Base-by-base conservation (phyloP, 2,888 invertebrate genomes). In the Plagiodera versicolora region DNA sequence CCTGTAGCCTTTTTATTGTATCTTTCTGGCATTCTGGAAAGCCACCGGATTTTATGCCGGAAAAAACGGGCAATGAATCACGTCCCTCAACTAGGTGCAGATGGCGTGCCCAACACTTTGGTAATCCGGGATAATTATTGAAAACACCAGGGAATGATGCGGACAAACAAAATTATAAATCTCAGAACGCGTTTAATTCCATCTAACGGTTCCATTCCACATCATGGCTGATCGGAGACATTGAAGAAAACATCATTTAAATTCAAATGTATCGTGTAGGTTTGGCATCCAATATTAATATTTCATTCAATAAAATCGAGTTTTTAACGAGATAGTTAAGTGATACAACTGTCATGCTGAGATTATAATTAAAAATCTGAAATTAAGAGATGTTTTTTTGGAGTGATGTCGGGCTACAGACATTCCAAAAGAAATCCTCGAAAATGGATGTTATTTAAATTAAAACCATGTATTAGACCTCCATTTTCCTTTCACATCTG, bases 251-350 rank as follows among this genome's bases (percentile, higher is more conserved):
- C 52, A 14, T 53, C 53, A 17, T 53, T 35, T 53, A 53, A 24
- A 44, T 53, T 53, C 52, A 49, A 49, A 49, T 39, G 48, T 11
- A 20, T 39, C 35, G 56, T 56, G 56, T 56, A 56, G 56, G 56
- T 24, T 49, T n/a, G 49, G 56, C 17, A 56, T 56, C 49, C 24
- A 19, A 19, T 35, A 49, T 56, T 49, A 48, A 56, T 49, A 56
- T 56, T 56, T 49, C 35, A 39, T 49, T 20, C 20, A 47, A 47
- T 53, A 54, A 48, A 53, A 39, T 44, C 16, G 19, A 53, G 8
- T 45, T 52, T 52, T 44, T 53, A 53, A 53, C 44, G 53, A 44
- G 44, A 53, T 44, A 24, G 53, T 44, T 44, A 16, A 45, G 45
- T 53, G 35, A 53, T 53, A 39, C 19, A 44, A 24, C 24, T 44